phyloP scores from a whole-genome alignment of 1,140 invertebrate species.

The Chlorops oryzae region DNA sequence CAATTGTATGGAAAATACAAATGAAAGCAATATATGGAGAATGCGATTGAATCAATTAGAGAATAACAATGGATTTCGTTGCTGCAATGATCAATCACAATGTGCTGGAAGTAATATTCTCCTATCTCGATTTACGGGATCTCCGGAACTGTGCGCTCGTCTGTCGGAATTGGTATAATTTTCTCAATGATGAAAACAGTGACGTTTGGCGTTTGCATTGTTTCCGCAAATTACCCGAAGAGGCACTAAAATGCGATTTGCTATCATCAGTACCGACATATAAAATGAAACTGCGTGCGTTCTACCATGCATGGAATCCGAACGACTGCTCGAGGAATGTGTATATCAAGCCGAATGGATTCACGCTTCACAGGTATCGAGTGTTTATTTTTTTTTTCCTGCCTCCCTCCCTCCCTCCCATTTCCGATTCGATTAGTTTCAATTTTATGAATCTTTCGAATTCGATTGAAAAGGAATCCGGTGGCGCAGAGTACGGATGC shows the following conservation, averaged over 20 bases:
- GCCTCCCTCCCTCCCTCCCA: background rate
- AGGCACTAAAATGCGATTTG: conserved; percentile 88
- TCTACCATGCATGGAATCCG: conserved; percentile 94
- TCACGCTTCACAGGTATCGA: conserved; percentile 88
- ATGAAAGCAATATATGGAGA: background rate
- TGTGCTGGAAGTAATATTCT: conserved; percentile 90
- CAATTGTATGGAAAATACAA: no score
- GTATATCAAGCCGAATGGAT: conserved; percentile 94
- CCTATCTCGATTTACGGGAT: conserved; percentile 82
- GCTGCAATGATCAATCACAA: conserved; percentile 53
- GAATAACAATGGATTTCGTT: conserved; percentile 36
- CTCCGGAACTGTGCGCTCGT: conserved; percentile 84
- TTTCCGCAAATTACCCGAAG: conserved; percentile 77
- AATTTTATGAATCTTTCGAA: background rate
- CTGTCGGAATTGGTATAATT: conserved; percentile 88
- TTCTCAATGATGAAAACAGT: conserved; percentile 89
- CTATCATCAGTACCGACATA: conserved; percentile 83
- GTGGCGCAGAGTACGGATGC: conserved; percentile 98
- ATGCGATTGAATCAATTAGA: background rate
- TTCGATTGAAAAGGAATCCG: conserved; percentile 74
- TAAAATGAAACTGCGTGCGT: conserved; percentile 91
- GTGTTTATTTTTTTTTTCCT: background rate
- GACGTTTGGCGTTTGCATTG: conserved; percentile 93
- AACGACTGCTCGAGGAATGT: conserved; percentile 95
- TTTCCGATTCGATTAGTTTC: background rate